phyloP scores from a whole-genome alignment of 1,140 invertebrate genomes.

The Ooceraea biroi region DNA sequence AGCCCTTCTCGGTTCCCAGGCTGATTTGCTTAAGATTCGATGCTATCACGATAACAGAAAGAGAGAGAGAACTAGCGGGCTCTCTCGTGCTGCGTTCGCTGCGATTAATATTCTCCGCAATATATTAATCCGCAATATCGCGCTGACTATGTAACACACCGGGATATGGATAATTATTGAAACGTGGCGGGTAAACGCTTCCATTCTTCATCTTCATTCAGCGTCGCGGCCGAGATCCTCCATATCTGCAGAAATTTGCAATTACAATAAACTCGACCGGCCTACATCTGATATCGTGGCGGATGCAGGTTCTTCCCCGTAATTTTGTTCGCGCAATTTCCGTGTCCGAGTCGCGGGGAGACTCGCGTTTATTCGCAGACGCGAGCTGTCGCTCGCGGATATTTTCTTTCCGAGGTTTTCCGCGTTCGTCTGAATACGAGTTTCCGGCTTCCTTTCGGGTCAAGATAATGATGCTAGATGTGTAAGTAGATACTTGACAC shows the following conservation, averaged over 20 bases:
- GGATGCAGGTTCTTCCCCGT: not conserved
- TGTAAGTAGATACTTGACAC: conserved; percentile 7
- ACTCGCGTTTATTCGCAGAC: conserved; percentile 48
- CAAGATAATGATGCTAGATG: conserved; percentile 52
- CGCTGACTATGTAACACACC: not conserved
- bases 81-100: not conserved
- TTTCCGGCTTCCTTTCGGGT: conserved; percentile 59
- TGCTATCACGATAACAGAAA: conserved; percentile 11
- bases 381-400: conserved; percentile 45
- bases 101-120: not conserved
- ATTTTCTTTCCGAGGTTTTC: conserved; percentile 39
- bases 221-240: not conserved
- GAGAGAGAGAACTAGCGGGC: no score
- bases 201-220: not conserved
- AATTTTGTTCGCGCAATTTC: not conserved
- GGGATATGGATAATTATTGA: not conserved
- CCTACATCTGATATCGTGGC: not conserved
- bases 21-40: not conserved
- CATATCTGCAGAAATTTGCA: not conserved
- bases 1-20: not conserved
- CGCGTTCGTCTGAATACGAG: not conserved
- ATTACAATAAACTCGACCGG: not conserved
- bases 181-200: not conserved
- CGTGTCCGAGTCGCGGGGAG: conserved; percentile 34
- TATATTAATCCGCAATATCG: not conserved